Evolutionary conservation across 2,888 invertebrate species (phyloP), one percentile per base, ranked within the genome.

Genomic region (Hoplodrina blanda): DNA sequence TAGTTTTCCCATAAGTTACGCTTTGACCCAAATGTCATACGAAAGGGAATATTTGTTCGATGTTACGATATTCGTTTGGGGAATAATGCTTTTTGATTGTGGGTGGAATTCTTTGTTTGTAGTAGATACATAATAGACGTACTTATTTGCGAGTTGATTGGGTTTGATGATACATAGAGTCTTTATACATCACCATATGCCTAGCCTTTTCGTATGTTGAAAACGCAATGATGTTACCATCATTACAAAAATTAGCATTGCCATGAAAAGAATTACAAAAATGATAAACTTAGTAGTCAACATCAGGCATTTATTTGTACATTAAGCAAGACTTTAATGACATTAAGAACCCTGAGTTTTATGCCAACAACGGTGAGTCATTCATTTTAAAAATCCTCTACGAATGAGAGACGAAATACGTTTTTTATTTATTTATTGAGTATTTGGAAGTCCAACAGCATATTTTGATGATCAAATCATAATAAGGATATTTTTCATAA

Each of bases 11-110:
- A 73, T 53, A 61, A 64, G 20, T 67, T 55, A 49, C 49, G 53
- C 73, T 78, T 62, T 53, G 71, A 56, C 44, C 44, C 37, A 49
- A 62, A 60, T 80, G 52, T 54, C 55, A 66, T 30, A 37, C 15
- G 50, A 56, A 59, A 33, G 37, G 49, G 54, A 30, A 78, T 44
- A 78, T 56, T 52, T 54, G n/a, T 70, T 41, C 11, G 15, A 37
- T 69, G 25, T 52, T 56, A 52, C 19, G 15, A 52, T 13, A 68
- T 68, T 68, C 33, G 19, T 76, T 69, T 69, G 11, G 49, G 15
- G 11, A 30, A 20, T 37, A 11, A 55, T 33, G 13, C n/a, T 30
- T 46, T 55, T n/a, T 19, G 17, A 1, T 50, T 70, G 33, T 50
- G 17, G 20, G 1, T 25, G 20, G 15, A 65, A 49, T 74, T 8